Evolutionary conservation across 2,797 vertebrate species (phyloP).

Genomic region (Enteromius anoplus): DNA sequence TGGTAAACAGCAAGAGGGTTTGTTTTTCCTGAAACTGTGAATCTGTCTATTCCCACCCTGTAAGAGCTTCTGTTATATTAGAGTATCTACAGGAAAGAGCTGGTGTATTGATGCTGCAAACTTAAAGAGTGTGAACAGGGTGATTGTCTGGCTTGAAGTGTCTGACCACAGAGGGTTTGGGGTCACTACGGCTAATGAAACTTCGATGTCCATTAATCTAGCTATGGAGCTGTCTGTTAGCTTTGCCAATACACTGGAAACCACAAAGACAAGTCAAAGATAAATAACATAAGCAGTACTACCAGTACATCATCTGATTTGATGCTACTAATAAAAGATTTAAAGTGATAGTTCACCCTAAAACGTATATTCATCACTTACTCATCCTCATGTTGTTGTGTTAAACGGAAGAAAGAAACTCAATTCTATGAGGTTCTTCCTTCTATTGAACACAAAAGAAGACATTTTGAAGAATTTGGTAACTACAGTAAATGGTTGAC

Average conservation of each 20-base stretch:
- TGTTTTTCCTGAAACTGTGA: not conserved
- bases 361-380: not conserved
- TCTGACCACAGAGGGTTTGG: not conserved
- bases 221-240: slow-evolving; percentile 10
- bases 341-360: not conserved
- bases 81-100: not conserved
- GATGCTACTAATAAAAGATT: not conserved
- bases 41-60: not conserved
- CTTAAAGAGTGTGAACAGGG: not conserved
- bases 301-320: slow-evolving; percentile 4
- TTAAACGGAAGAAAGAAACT: not conserved
- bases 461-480: not conserved
- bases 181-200: slow-evolving; percentile 24
- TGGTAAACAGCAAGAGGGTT: not conserved
- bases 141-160: slow-evolving; percentile 5
- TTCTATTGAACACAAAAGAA: not conserved
- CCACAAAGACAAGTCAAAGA: not conserved
- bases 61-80: not conserved
- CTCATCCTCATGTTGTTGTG: not conserved
- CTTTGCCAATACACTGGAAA: not conserved
- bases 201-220: slow-evolving; percentile 33
- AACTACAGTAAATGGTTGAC: not conserved
- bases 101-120: slow-evolving; percentile 6
- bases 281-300: not conserved
- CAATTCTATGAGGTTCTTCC: not conserved